Evolutionary conservation across 2,113 vertebrate genomes (phyloP).

Genomic region (Antechinus stuartii): DNA sequence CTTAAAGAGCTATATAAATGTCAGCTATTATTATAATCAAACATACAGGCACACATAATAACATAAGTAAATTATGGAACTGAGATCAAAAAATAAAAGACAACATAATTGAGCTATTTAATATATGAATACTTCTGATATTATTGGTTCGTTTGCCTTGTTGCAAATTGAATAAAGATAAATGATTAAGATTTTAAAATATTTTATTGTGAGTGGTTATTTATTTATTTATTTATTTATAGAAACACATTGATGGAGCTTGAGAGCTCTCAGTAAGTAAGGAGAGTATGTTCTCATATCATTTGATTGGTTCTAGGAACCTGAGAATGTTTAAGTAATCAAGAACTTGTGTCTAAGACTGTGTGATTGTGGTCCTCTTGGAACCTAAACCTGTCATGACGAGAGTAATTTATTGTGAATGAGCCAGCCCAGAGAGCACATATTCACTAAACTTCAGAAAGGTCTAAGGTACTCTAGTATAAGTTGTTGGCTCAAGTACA

Average conservation of each 20-base stretch:
- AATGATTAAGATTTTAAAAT: background rate
- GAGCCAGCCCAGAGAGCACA: background rate
- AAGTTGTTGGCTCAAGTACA: background rate
- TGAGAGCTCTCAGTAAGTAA: background rate
- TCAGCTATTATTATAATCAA: background rate
- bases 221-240: background rate
- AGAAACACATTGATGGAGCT: background rate
- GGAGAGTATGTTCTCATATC: background rate
- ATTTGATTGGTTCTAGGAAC: background rate
- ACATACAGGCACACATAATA: background rate
- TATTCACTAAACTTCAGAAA: background rate
- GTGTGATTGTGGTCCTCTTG: background rate
- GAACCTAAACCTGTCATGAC: background rate
- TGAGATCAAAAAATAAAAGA: background rate
- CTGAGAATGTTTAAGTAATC: background rate
- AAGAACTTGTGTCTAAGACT: background rate
- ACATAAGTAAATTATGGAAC: background rate
- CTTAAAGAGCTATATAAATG: background rate
- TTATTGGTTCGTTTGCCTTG: background rate
- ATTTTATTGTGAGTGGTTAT: background rate
- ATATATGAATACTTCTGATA: no score
- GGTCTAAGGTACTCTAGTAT: background rate
- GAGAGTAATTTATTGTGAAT: background rate
- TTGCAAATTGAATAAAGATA: background rate
- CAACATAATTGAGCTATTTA: background rate